Evolutionary conservation across 2,888 invertebrate genomes (phyloP).

Genomic region (Isoperla grammatica): DNA sequence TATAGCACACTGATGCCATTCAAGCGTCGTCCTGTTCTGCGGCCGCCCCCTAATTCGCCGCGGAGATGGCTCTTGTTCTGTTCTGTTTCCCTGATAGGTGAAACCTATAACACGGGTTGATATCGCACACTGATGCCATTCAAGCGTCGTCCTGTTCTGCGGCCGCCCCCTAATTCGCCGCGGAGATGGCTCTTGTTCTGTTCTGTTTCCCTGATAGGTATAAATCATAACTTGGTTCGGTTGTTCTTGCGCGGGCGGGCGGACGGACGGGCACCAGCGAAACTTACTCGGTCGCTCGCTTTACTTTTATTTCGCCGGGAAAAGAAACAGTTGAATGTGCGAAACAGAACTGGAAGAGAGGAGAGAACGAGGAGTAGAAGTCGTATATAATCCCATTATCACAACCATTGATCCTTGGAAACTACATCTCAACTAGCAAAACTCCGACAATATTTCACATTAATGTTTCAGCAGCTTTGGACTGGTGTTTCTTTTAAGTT

Average conservation of each 20-base stretch:
- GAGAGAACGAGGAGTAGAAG: background rate
- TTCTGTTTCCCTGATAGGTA: background rate
- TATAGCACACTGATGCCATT: no score
- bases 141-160: no score
- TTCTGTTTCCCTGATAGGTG: no score
- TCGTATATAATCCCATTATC: slow-evolving; percentile 2
- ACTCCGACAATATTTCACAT: slow-evolving; percentile 10
- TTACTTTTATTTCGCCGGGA: background rate
- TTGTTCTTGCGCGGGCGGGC: background rate
- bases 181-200: slow-evolving; percentile 1
- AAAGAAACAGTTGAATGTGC: background rate
- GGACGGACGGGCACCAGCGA: background rate
- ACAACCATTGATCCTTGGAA: background rate
- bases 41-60: background rate
- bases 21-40: no score
- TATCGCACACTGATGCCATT: no score
- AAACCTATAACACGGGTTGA: background rate
- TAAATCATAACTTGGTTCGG: background rate
- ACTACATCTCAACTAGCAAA: slow-evolving; percentile 1
- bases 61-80: no score
- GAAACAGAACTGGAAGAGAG: background rate
- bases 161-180: no score
- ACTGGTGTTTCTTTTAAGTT: slow-evolving; percentile 10
- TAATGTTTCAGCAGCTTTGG: slow-evolving; percentile 1
- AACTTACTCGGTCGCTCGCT: background rate